Evolutionary conservation across 1,140 invertebrate species (phyloP), one percentile per base, ranked within the genome.

Genomic region (Globodera ellingtonae): DNA sequence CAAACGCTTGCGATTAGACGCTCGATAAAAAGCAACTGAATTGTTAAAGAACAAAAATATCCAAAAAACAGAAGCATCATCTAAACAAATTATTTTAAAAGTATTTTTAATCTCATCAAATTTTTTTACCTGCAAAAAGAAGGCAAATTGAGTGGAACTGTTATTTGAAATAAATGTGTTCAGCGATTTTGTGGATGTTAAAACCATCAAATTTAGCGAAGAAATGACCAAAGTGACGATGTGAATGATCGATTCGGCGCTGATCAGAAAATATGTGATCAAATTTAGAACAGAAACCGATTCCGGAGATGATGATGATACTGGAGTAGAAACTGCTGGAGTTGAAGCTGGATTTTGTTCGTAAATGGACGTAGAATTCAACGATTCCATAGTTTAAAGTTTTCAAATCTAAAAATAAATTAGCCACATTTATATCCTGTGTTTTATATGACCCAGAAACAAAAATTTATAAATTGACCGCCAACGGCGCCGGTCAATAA

Each of bases 71-170:
- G 5, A 13, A 62, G 56, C 5, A 15, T 0, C 56, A 62, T 62
- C 56, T 62, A 5, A 15, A 15, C 0, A 59, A 18, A 62, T 18
- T 62, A 59, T 59, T 59, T 59, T 59, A 18, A 10, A 59, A 1
- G 0, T 59, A 1, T 59, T 5, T 59, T 13, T 6, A 0, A 10
- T 0, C 9, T 10, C 56, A 5, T 10, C 56, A 5, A 59, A 18
- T 15, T 52, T 71, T 35, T 71, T n/a, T 6, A 72, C 52, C 52
- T 50, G 52, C 7, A 72, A 46, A 24, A 50, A 72, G n/a, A 72
- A 6, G 0, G 0, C 7, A 9, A 4, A 8, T n/a, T 4, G 52
- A 72, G 0, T 72, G 6, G n/a, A 50, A 72, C 6, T 24, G n/a
- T 72, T 21, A 6, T 72, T 44, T 18, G n/a, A 7, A 5, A 46